These are phyloP conservation scores for Phengaris alcon DNA, from an alignment of 2,888 invertebrate species.

Conservation along the genomic window DNA sequence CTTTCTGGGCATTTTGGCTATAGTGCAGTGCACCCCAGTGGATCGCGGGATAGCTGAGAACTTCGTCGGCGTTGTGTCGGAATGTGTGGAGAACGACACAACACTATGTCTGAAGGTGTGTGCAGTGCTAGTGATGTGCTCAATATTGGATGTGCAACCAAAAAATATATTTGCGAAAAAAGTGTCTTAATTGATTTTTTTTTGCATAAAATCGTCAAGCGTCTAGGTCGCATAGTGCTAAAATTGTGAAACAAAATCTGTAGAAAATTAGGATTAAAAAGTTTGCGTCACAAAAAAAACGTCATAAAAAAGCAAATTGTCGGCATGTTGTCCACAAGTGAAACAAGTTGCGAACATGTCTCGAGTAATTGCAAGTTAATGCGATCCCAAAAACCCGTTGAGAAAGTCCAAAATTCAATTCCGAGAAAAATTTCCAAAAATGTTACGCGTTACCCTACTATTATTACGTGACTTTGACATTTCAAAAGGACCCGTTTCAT, in stretches of 20 bases:
- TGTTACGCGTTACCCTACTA: conserved; percentile 10
- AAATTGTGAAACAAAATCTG: neutral
- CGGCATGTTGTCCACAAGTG: conserved; percentile 1
- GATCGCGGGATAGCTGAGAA: conserved; percentile 68
- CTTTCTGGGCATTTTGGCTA: conserved; percentile 62
- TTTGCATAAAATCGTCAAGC: neutral
- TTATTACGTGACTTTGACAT: conserved; percentile 25
- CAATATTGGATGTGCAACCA: conserved; percentile 22
- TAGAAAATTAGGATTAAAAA: neutral
- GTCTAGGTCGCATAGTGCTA: neutral
- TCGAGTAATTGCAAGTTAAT: conserved; percentile 22
- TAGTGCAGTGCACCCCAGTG: conserved; percentile 63
- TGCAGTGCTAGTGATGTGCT: conserved; percentile 48
- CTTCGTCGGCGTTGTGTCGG: conserved; percentile 68
- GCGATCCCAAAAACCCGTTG: conserved; percentile 18
- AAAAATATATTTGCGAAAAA: conserved; percentile 1
- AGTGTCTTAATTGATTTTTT: neutral
- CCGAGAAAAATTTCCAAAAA: conserved; percentile 26
- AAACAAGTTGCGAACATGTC: conserved; percentile 12
- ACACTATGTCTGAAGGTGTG: conserved; percentile 82
- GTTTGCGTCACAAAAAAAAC: neutral
- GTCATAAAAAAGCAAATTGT: conserved; percentile 5
- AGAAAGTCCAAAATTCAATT: conserved; percentile 26
- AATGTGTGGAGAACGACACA: conserved; percentile 80
- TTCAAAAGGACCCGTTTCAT: conserved; percentile 5